phyloP scores from a whole-genome alignment of 2,888 invertebrate species.

The Eupithecia subumbrata region DNA sequence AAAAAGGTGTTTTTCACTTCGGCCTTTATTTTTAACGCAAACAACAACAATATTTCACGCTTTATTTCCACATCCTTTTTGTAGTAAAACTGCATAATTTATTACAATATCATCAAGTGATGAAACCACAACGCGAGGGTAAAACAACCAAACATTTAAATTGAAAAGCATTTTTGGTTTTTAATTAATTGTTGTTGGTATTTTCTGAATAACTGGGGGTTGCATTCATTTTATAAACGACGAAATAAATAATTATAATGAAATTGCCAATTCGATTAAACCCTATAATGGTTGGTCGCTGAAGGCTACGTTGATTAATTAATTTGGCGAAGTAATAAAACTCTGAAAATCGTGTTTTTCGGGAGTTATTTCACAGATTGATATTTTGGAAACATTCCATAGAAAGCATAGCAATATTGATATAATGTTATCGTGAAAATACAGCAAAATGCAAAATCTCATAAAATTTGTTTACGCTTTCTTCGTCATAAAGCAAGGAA shows the following conservation, averaged over 20 bases:
- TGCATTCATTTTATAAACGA: neutral
- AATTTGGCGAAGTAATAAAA: neutral
- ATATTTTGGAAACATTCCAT: neutral
- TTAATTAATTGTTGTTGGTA: conserved; percentile 5
- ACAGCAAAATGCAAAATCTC: neutral
- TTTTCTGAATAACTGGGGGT: conserved; percentile 16
- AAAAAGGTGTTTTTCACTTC: neutral
- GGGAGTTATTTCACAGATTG: neutral
- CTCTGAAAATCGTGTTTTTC: neutral
- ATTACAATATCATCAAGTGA: conserved; percentile 10
- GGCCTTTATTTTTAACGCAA: neutral
- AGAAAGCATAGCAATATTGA: neutral
- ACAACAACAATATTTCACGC: conserved; percentile 4
- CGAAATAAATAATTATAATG: neutral
- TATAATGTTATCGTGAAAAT: neutral
- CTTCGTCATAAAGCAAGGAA: neutral
- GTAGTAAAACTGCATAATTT: conserved; percentile 10
- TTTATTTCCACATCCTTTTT: conserved; percentile 6
- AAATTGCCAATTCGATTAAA: neutral
- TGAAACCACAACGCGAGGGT: conserved; percentile 10
- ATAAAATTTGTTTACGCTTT: neutral
- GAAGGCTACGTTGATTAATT: neutral
- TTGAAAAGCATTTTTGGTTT: conserved; percentile 12
- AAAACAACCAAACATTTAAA: conserved; percentile 14
- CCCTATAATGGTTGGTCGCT: neutral